These are phyloP conservation scores for Adelognathus sp. DNA, from an alignment of 2,888 invertebrate species.

Conservation along the genomic window DNA sequence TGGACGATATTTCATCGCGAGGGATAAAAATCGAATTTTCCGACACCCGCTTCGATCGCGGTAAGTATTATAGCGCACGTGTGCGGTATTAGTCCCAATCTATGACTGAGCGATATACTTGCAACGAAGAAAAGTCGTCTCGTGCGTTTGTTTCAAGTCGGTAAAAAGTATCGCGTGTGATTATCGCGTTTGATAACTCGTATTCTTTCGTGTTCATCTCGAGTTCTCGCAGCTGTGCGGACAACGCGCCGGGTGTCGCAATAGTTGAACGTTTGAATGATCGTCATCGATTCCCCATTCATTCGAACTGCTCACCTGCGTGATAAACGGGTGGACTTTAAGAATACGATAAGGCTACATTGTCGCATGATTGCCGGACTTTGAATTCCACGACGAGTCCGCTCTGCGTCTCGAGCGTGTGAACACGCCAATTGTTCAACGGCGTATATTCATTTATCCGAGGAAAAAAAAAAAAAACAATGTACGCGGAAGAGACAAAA, in stretches of 20 bases:
- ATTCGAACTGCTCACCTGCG: constrained; percentile 11
- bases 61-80: too few species aligned
- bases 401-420: background rate
- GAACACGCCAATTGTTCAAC: background rate
- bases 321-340: constrained; percentile 32
- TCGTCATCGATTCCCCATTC: background rate
- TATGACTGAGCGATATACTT: too few species aligned
- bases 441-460: background rate
- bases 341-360: constrained; percentile 27
- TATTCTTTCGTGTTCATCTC: background rate
- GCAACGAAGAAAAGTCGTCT: background rate
- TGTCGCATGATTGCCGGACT: constrained; percentile 13
- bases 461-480: background rate
- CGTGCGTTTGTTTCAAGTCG: background rate
- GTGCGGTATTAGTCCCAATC: too few species aligned
- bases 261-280: background rate
- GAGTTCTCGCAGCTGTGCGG: background rate
- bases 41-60: too few species aligned
- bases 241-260: background rate
- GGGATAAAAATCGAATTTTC: too few species aligned
- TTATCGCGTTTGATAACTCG: background rate
- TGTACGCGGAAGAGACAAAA: background rate
- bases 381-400: constrained; percentile 8
- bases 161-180: background rate
- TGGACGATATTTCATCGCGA: too few species aligned